Evolutionary conservation across 2,888 invertebrate species (phyloP).

Genomic region (Clepsis dumicolana): DNA sequence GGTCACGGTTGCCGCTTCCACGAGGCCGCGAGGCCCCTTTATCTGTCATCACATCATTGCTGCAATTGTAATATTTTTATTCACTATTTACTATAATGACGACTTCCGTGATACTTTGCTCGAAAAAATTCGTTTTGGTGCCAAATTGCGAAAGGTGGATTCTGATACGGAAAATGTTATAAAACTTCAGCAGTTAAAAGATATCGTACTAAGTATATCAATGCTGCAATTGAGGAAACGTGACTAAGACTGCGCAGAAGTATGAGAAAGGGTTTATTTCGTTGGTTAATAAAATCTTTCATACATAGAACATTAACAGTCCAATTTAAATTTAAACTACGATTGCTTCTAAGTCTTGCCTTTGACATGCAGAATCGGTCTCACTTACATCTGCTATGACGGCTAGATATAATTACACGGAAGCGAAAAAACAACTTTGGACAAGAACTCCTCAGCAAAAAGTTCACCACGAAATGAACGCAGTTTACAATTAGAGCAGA

Average conservation of each 20-base stretch:
- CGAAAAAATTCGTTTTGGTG: neutral
- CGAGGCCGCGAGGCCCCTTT: conserved; percentile 66
- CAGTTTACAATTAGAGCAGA: conserved; percentile 69
- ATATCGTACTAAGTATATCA: neutral
- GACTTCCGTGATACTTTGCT: conserved; percentile 14
- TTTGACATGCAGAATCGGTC: conserved; percentile 16
- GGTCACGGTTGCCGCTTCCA: conserved; percentile 61
- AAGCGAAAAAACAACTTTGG: conserved; percentile 36
- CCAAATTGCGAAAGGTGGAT: conserved; percentile 1
- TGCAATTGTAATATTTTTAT: conserved; percentile 28
- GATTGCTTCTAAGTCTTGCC: conserved; percentile 24
- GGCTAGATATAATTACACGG: conserved; percentile 40
- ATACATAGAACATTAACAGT: neutral
- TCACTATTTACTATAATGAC: neutral
- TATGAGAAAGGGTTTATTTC: neutral
- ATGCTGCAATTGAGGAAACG: neutral
- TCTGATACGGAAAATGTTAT: neutral
- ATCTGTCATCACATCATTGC: conserved; percentile 54
- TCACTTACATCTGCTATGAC: conserved; percentile 33
- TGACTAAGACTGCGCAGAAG: neutral
- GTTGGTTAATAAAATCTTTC: too few relatives aligned
- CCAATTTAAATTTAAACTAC: neutral
- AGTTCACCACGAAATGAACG: conserved; percentile 57
- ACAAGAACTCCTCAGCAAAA: conserved; percentile 54
- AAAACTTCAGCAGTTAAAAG: neutral